phyloP scores from a whole-genome alignment of 1,140 invertebrate genomes.

The Saxidomus purpurata region DNA sequence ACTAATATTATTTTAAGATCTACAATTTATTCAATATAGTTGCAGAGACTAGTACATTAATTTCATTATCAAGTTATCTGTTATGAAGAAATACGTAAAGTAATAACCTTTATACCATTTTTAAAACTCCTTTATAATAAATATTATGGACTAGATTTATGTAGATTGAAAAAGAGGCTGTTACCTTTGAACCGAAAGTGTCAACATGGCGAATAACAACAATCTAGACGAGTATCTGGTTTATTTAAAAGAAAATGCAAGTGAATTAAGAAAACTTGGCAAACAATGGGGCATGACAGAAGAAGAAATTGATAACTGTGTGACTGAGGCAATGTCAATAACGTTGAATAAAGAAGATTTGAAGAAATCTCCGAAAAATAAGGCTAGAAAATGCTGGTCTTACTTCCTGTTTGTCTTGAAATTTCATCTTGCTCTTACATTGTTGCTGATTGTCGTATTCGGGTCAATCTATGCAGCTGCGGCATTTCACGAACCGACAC shows the following conservation, averaged over 20 bases:
- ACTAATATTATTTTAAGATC: conserved; percentile 7
- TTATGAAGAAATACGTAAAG: background rate
- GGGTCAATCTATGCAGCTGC: background rate
- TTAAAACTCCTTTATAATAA: background rate
- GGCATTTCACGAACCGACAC: conserved; percentile 38
- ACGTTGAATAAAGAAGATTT: background rate
- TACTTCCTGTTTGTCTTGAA: conserved; percentile 48
- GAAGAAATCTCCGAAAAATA: conserved; percentile 56
- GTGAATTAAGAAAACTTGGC: conserved; percentile 65
- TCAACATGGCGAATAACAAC: conserved; percentile 51
- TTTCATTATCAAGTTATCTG: background rate
- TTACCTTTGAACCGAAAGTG: conserved; percentile 13
- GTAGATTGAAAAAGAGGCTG: conserved; percentile 43
- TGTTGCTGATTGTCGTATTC: conserved; percentile 8
- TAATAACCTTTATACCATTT: too few relatives aligned
- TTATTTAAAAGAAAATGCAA: conserved; percentile 70
- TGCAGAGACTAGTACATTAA: too few relatives aligned
- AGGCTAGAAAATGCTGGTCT: conserved; percentile 40
- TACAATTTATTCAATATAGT: background rate
- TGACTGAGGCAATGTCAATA: conserved; percentile 64
- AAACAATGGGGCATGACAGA: conserved; percentile 72
- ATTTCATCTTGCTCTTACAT: background rate
- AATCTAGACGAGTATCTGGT: conserved; percentile 63
- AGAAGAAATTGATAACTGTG: conserved; percentile 71
- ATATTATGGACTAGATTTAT: conserved; percentile 48